Evolutionary conservation across 2,113 vertebrate genomes (phyloP).

Genomic region (Poicephalus gulielmi): DNA sequence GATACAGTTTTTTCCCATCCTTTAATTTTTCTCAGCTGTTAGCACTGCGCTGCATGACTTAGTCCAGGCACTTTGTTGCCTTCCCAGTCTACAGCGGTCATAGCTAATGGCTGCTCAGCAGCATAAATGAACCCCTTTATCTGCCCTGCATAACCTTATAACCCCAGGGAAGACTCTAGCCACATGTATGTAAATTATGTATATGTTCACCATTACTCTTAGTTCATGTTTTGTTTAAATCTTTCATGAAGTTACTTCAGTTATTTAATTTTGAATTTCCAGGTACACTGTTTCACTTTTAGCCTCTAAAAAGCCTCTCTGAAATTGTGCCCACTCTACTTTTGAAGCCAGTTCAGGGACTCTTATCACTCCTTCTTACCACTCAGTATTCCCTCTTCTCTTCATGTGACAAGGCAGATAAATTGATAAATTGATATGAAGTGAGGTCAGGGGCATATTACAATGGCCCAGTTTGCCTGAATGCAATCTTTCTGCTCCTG

Average conservation of each 20-base stretch:
- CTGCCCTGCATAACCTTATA: not conserved
- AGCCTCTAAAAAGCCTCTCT: not conserved
- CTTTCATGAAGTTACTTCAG: not conserved
- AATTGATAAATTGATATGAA: not conserved
- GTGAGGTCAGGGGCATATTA: not conserved
- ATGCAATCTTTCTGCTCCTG: not conserved
- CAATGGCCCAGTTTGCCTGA: not conserved
- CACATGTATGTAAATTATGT: not conserved
- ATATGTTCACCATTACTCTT: not conserved
- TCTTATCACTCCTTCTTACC: not conserved
- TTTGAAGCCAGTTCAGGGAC: not conserved
- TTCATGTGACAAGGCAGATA: not conserved
- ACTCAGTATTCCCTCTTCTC: not conserved
- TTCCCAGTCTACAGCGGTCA: not conserved
- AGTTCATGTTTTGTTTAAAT: not conserved
- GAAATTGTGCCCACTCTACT: not conserved
- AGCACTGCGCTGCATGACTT: not conserved
- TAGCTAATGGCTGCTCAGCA: not conserved
- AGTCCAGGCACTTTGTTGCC: not conserved
- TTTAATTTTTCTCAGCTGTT: not conserved
- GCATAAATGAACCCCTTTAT: not conserved
- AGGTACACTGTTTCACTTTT: not conserved
- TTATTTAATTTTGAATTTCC: not conserved
- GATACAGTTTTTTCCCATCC: not conserved
- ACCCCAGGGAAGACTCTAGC: not conserved